Evolutionary conservation across 2,113 vertebrate genomes (phyloP), one percentile per base, ranked within the genome.

Genomic region (Pygoscelis antarcticus): DNA sequence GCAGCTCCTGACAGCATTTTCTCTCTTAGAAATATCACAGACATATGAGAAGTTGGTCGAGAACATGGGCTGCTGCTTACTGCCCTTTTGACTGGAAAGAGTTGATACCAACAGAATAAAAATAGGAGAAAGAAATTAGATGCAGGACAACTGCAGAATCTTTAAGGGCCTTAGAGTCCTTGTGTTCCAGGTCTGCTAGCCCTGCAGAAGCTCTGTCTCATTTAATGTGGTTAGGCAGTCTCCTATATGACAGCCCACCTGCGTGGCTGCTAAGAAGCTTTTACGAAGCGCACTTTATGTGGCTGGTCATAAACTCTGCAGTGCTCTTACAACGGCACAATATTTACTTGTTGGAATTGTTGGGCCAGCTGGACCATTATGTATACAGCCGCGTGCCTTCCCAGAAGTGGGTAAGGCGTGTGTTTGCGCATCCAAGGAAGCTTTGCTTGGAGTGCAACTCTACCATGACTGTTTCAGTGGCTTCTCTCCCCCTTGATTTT

Each of bases 341-440:
- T 76, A 19, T 40, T 83, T 88, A n/a, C 58, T 62, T 2, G 2
- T 1, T 61, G 76, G 61, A 55, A 57, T 36, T 17, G 17, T 8
- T 84, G 83, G 72, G 38, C 64, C 30, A 62, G 44, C n/a, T 2
- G 3, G 66, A 51, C 18, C 47, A 3, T 7, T 54, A 15, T 16
- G 4, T 36, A 17, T 6, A 26, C 12, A 70, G 47, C 47, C 70
- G 44, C 0, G 2, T 0, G 1, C 52, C 51, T 82, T 81, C 81
- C 64, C 34, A 68, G 69, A 42, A 71, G 61, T 0, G 13, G 34
- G 46, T 25, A 46, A 83, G 40, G 30, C 0, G 0, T 42, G 36
- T 61, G 49, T 76, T 95, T 72, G 49, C 27, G 38, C 0, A 0
- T 27, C 61, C 34, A 25, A 70, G 83, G 49, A 87, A 83, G 54